A percentile compares a stretch with the other conserved stretches of the same genome.
phyloP scores from a whole-genome alignment of 2,888 invertebrate genomes.

The Melanotus villosus region DNA sequence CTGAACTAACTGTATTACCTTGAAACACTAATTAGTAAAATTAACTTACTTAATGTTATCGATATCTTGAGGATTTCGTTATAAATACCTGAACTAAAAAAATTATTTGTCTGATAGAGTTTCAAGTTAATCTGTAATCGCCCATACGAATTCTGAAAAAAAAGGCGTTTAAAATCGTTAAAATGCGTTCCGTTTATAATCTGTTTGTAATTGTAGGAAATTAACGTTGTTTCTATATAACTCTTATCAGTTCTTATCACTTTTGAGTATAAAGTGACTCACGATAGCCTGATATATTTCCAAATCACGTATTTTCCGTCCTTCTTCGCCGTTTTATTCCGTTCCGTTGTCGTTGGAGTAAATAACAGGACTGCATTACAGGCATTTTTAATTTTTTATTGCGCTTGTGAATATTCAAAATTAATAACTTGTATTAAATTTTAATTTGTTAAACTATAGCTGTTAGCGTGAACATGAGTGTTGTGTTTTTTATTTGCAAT shows the following conservation, averaged over 20 bases:
- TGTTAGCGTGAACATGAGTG: background rate
- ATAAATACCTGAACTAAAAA: too few species aligned
- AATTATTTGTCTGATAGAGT: too few species aligned
- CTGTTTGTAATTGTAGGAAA: slow-evolving; percentile 12
- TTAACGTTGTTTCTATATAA: slow-evolving; percentile 26
- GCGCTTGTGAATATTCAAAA: background rate
- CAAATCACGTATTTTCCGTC: slow-evolving; percentile 21
- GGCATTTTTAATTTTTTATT: background rate
- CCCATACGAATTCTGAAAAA: background rate
- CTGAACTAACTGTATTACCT: too few species aligned
- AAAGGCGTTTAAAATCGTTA: background rate
- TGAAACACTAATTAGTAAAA: too few species aligned
- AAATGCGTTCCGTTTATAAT: background rate
- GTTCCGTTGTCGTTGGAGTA: slow-evolving; percentile 16
- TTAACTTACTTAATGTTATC: too few species aligned
- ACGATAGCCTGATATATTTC: slow-evolving; percentile 41
- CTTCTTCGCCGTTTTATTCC: slow-evolving; percentile 18
- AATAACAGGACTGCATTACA: background rate
- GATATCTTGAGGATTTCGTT: too few species aligned
- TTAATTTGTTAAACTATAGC: background rate
- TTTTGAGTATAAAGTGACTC: slow-evolving; percentile 41
- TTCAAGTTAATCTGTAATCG: too few species aligned
- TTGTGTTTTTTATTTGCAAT: background rate
- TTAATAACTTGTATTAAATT: background rate
- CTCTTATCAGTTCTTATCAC: slow-evolving; percentile 30